Evolutionary conservation across 2,797 vertebrate species (phyloP).

Genomic region (Anisognathus igniventris): DNA sequence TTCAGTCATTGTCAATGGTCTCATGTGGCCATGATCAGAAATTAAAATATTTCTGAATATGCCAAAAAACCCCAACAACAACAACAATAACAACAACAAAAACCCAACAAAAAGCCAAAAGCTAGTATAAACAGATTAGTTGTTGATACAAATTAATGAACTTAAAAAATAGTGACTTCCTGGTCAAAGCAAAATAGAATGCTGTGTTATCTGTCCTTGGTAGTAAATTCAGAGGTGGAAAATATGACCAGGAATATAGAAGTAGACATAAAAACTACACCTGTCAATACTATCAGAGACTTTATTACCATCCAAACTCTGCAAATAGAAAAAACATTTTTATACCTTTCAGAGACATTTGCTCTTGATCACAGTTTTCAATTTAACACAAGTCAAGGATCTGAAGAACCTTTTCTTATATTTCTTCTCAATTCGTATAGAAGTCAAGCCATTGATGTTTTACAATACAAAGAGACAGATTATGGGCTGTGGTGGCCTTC

Average conservation of each 20-base stretch:
- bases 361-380: not conserved
- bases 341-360: not conserved
- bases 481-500: not conserved
- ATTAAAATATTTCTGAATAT: not conserved
- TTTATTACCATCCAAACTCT: not conserved
- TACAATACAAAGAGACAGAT: not conserved
- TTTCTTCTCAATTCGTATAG: not conserved
- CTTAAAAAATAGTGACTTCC: not conserved
- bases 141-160: not conserved
- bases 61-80: not conserved
- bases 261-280: not conserved
- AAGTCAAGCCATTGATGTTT: not conserved
- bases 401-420: not conserved
- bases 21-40: not conserved
- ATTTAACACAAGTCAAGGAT: not conserved
- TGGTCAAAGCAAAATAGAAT: not conserved
- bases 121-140: not conserved
- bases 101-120: not conserved
- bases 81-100: too few species aligned
- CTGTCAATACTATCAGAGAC: not conserved
- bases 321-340: not conserved
- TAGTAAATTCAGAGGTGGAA: not conserved
- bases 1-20: not conserved
- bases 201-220: not conserved
- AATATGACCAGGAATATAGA: not conserved